A percentile compares a stretch with the other conserved stretches of the same genome.
Conservation (phyloP, 2,888 invertebrate species). For the Limnephilus marmoratus region DNA sequence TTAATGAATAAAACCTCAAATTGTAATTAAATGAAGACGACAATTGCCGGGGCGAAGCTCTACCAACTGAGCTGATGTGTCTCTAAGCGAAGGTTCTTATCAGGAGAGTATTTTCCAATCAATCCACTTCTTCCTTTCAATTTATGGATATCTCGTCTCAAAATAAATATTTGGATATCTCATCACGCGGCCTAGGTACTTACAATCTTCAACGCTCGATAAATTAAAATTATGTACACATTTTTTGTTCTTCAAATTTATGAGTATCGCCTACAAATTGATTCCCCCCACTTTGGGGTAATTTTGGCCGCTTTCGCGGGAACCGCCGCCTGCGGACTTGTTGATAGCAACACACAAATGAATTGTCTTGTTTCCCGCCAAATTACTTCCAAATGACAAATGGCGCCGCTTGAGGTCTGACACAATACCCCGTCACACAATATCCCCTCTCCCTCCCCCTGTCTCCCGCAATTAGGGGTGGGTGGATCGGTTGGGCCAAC, state of each 20-base stretch:
- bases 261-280: constrained; percentile 2
- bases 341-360: constrained; percentile 63
- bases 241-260: background rate
- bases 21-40: too few species aligned
- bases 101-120: background rate
- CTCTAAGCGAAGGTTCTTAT: too few species aligned
- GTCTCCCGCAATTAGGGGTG: constrained; percentile 3
- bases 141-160: background rate
- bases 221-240: background rate
- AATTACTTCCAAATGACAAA: constrained; percentile 65
- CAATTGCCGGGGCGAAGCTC: too few species aligned
- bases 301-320: constrained; percentile 3
- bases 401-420: constrained; percentile 60
- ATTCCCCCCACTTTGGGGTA: background rate
- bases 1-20: too few species aligned
- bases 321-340: constrained; percentile 55
- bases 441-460: background rate
- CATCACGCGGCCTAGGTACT: background rate
- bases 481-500: background rate
- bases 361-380: constrained; percentile 65
- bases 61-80: too few species aligned
- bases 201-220: background rate
- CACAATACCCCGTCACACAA: constrained; percentile 60
- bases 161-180: background rate
- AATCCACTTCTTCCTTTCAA: background rate